phyloP scores from a whole-genome alignment of 2,888 invertebrate genomes.

The Villa cingulata region DNA sequence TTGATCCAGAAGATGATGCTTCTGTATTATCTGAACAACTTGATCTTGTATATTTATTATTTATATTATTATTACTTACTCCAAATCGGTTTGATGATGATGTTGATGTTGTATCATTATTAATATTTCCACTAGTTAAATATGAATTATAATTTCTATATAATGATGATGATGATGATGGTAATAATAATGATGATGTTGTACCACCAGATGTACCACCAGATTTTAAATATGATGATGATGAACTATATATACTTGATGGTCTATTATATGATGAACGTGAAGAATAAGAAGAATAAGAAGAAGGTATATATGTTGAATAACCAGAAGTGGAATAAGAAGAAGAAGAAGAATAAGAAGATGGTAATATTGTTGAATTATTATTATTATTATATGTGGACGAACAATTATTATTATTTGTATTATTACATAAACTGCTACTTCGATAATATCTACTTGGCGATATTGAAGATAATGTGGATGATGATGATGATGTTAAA shows the following conservation, averaged over 20 bases:
- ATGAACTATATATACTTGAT: conserved; percentile 23
- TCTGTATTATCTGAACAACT: conserved; percentile 14
- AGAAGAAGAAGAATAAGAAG: conserved; percentile 24
- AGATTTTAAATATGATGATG: conserved; percentile 14
- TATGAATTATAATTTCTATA: conserved; percentile 11
- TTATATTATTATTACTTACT: conserved; percentile 28
- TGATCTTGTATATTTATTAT: conserved; percentile 12
- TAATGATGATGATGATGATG: not conserved
- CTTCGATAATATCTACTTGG: conserved; percentile 25
- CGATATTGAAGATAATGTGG: conserved; percentile 9
- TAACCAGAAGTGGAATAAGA: conserved; percentile 27
- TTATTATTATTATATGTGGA: no score
- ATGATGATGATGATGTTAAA: not conserved
- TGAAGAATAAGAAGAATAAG: conserved; percentile 22
- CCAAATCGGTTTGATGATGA: conserved; percentile 35
- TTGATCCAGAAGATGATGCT: not conserved
- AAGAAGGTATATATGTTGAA: conserved; percentile 14
- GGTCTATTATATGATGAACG: conserved; percentile 23
- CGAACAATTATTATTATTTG: conserved; percentile 11
- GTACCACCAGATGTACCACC: conserved; percentile 9
- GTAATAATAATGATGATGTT: not conserved
- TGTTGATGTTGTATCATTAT: conserved; percentile 28
- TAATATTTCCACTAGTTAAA: conserved; percentile 24
- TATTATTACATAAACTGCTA: conserved; percentile 16
- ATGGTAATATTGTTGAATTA: conserved; percentile 12